Conservation (phyloP, 2,113 vertebrate genomes). For the Vidua macroura region DNA sequence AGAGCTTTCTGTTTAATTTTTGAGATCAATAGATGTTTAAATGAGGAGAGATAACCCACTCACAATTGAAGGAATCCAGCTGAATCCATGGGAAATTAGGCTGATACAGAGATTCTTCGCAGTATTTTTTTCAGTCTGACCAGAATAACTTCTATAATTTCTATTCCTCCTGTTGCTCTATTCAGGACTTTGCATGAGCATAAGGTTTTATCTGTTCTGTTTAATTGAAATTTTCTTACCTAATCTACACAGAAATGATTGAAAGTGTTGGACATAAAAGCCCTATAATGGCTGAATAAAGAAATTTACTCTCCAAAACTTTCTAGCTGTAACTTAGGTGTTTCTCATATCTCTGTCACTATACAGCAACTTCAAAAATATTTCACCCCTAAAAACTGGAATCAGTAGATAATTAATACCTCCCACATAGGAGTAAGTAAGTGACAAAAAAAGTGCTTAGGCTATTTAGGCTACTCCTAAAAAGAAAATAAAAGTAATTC, state of each 20-base stretch:
- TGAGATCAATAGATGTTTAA: background rate
- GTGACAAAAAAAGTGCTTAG: background rate
- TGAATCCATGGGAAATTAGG: background rate
- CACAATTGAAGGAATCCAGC: background rate
- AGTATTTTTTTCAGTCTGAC: background rate
- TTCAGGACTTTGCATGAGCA: background rate
- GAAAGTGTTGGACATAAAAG: background rate
- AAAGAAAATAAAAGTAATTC: background rate
- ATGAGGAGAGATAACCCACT: background rate
- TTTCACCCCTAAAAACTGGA: background rate
- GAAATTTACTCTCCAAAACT: background rate
- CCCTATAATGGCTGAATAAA: background rate
- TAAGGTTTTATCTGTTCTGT: background rate
- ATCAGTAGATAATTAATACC: background rate
- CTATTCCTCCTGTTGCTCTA: background rate
- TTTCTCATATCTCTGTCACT: background rate
- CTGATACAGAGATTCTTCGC: background rate
- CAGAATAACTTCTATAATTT: background rate
- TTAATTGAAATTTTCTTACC: background rate
- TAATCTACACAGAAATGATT: background rate
- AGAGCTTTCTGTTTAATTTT: background rate
- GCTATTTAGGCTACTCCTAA: background rate
- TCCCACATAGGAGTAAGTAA: background rate
- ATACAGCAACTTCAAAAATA: background rate
- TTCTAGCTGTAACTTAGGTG: background rate